A percentile compares a stretch with the other conserved stretches of the same genome.
phyloP scores from a whole-genome alignment of 2,888 invertebrate species.

The Drosophila anomelani region DNA sequence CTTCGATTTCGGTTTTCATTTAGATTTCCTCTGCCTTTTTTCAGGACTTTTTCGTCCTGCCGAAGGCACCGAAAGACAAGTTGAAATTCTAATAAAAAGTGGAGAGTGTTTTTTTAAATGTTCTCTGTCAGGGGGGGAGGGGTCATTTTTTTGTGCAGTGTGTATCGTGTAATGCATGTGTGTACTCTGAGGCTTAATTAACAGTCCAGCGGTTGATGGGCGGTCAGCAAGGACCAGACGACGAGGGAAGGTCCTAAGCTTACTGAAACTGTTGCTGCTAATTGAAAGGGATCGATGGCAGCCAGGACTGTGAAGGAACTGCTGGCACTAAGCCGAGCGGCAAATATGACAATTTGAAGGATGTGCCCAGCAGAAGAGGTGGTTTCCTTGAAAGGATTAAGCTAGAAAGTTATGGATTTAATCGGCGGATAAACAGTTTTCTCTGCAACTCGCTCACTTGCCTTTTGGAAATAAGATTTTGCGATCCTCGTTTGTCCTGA shows the following conservation, averaged over 20 bases:
- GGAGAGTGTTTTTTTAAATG: background rate
- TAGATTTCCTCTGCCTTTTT: background rate
- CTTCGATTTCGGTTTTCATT: conserved; percentile 9
- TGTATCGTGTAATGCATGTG: background rate
- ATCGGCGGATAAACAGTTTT: background rate
- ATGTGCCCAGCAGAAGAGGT: background rate
- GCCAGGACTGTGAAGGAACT: background rate
- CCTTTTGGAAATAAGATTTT: background rate
- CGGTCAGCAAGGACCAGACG: background rate
- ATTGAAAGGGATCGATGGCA: conserved; percentile 39
- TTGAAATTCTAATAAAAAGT: background rate
- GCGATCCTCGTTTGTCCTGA: background rate
- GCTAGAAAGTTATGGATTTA: background rate
- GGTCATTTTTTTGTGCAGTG: background rate
- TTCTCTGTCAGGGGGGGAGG: background rate
- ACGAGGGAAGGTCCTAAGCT: conserved; percentile 16
- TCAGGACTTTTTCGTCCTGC: background rate
- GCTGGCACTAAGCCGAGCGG: conserved; percentile 6
- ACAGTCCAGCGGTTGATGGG: conserved; percentile 20
- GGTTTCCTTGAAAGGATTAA: background rate
- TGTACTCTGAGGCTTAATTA: conserved; percentile 28
- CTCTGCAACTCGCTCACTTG: background rate
- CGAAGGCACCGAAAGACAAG: background rate
- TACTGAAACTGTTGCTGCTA: conserved; percentile 30
- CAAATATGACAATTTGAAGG: conserved; percentile 24